Percentiles rank a stretch among this genome's conserved stretches.
Evolutionary conservation across 2,113 vertebrate species (phyloP).

Genomic region (Oncorhynchus masou): DNA sequence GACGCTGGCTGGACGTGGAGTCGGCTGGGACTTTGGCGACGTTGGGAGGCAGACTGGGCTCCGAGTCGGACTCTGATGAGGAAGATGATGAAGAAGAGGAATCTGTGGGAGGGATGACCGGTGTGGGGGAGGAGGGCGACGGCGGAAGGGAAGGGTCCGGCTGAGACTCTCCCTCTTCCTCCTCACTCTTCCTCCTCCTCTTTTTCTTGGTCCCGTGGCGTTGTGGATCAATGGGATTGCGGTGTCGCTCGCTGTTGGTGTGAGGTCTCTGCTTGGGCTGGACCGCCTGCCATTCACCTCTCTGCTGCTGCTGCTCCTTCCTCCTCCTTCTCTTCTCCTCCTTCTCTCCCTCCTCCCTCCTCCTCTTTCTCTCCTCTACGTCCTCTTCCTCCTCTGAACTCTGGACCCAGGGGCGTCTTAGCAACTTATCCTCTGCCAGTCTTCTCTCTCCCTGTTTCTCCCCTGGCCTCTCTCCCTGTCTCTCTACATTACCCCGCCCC

Average conservation of each 20-base stretch:
- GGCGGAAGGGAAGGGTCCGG: slow-evolving; percentile 63
- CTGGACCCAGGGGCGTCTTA: slow-evolving; percentile 70
- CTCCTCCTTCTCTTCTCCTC: slow-evolving; percentile 57
- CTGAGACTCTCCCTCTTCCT: slow-evolving; percentile 54
- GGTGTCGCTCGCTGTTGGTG: slow-evolving; percentile 17
- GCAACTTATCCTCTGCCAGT: slow-evolving; percentile 77
- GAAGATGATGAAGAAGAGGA: slow-evolving; percentile 60
- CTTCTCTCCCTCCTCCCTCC: slow-evolving; percentile 38
- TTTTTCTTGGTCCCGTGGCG: slow-evolving; percentile 27
- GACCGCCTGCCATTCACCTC: slow-evolving; percentile 53
- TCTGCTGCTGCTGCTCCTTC: slow-evolving; percentile 42
- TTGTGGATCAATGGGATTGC: slow-evolving; percentile 24
- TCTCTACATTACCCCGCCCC: background rate
- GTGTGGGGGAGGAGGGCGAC: slow-evolving; percentile 69
- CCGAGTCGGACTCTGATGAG: slow-evolving; percentile 81
- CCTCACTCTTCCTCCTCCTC: slow-evolving; percentile 43
- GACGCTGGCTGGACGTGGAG: slow-evolving; percentile 70
- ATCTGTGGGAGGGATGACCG: slow-evolving; percentile 60
- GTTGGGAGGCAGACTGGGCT: slow-evolving; percentile 68
- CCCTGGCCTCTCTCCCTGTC: slow-evolving; percentile 46
- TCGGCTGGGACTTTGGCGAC: slow-evolving; percentile 73
- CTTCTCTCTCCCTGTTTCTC: slow-evolving; percentile 61
- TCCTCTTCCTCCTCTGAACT: slow-evolving; percentile 67
- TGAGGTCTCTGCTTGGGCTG: slow-evolving; percentile 44
- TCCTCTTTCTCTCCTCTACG: slow-evolving; percentile 59